Base-by-base conservation (phyloP, 2,797 vertebrate species). In the Semotilus atromaculatus region DNA sequence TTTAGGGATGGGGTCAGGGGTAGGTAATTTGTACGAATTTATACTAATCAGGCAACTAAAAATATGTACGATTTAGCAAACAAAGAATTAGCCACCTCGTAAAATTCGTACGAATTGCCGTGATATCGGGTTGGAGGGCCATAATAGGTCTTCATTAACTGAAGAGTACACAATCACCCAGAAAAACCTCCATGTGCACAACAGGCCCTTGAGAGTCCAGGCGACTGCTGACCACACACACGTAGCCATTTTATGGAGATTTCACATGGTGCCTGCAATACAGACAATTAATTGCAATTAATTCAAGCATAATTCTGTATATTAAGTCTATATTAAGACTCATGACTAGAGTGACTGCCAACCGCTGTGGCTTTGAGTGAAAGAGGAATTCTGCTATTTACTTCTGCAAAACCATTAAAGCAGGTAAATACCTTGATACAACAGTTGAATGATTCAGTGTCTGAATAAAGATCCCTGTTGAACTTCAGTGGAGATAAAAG, bases 101-200 rank as follows among this genome's bases (percentile, higher is more conserved):
- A 45, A 45, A 13, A 45, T 13, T 43, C 3, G 0, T 13, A 43
- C 3, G 40, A 43, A 43, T 14, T 45, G 43, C 43, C 1, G 43
- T 45, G 43, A 45, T 11, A 45, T 45, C 1, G 3, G 43, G 43
- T 45, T 45, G 43, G 9, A n/a, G n/a, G 8, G 10, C 23, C 55
- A 13, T 60, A 26, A 60, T 13, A 60, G 55, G 4, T 60, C 23
- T 11, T 26, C 2, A 31, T 29, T 26, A 8, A 53, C 23, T 26
- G 58, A 78, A 26, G 13, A 64, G 9, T 0, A 16, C 10, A 29
- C 9, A 86, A 91, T 94, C 78, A 95, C 95, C 95, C 95, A 96
- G 10, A 96, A 92, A 89, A 94, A 95, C 89, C 93, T 93, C 91
- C 93, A 95, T 62, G 92, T 93, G 88, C 90, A 94, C 85, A 95